A percentile compares a stretch with the other conserved stretches of the same genome.
Evolutionary conservation across 2,888 invertebrate species (phyloP).

Genomic region (Digitonthophagus gazella): DNA sequence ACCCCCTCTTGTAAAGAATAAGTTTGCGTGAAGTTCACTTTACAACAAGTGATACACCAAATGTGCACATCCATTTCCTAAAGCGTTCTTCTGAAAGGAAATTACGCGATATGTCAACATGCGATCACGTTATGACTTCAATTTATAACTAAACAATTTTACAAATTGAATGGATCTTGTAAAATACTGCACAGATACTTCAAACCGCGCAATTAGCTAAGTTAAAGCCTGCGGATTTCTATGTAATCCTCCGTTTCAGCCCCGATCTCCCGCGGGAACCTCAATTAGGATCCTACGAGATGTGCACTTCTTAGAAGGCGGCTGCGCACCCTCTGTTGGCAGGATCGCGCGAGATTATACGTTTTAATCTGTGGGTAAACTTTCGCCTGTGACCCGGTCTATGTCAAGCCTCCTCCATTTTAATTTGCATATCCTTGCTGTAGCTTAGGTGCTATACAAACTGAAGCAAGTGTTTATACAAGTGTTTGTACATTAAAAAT

Average conservation of each 20-base stretch:
- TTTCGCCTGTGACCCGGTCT: not conserved
- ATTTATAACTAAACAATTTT: no score
- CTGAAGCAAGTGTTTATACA: not conserved
- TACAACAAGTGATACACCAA: no score
- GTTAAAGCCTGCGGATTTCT: not conserved
- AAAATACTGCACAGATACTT: not conserved
- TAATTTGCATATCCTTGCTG: slow-evolving; percentile 6
- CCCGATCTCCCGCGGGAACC: not conserved
- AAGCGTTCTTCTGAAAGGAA: no score
- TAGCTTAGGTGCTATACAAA: not conserved
- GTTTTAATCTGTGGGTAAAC: slow-evolving; percentile 7
- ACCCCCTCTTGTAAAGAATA: no score
- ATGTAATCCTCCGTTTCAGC: not conserved
- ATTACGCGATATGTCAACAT: no score
- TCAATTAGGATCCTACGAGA: not conserved
- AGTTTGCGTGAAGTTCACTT: no score
- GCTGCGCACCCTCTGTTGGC: not conserved
- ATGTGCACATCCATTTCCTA: no score
- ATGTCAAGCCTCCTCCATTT: slow-evolving; percentile 6
- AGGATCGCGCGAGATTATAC: slow-evolving; percentile 1
- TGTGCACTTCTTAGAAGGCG: not conserved
- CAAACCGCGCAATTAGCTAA: not conserved
- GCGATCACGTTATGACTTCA: no score
- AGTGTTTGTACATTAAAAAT: not conserved
- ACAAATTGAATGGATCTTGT: no score